Evolutionary conservation across 2,113 vertebrate species (phyloP).

Genomic region (Ardeotis arabs): DNA sequence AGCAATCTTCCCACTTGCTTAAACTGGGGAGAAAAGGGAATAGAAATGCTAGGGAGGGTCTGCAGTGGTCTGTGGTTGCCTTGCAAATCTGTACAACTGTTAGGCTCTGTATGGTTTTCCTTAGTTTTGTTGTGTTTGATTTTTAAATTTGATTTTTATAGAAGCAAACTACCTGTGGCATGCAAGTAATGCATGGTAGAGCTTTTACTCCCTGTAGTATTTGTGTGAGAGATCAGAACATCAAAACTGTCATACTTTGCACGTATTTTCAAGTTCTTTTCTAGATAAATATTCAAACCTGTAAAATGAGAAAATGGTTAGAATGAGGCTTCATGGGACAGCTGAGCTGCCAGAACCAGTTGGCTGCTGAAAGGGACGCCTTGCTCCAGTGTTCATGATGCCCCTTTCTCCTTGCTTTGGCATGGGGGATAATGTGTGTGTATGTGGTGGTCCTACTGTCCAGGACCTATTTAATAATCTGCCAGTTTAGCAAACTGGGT

Average conservation of each 20-base stretch:
- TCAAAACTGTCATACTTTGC: neutral
- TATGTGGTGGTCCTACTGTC: accelerated
- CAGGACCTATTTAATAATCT: neutral
- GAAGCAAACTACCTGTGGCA: neutral
- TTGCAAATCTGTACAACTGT: neutral
- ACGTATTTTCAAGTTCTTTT: neutral
- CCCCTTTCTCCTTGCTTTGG: neutral
- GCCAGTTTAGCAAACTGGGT: neutral
- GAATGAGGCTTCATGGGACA: neutral
- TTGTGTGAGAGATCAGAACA: neutral
- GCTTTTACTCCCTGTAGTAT: neutral
- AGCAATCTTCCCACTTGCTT: neutral
- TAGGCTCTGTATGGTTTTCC: neutral
- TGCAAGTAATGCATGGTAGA: neutral
- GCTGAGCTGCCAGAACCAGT: neutral
- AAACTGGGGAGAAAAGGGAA: neutral
- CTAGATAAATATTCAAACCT: neutral
- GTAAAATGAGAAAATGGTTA: neutral
- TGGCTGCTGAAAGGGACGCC: neutral
- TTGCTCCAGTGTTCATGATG: neutral
- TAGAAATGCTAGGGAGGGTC: neutral
- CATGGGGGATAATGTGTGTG: neutral
- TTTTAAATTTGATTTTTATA: neutral
- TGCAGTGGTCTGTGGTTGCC: neutral
- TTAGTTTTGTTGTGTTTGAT: neutral